Base-by-base conservation (phyloP, 2,888 invertebrate genomes). In the Napeogenes inachia region DNA sequence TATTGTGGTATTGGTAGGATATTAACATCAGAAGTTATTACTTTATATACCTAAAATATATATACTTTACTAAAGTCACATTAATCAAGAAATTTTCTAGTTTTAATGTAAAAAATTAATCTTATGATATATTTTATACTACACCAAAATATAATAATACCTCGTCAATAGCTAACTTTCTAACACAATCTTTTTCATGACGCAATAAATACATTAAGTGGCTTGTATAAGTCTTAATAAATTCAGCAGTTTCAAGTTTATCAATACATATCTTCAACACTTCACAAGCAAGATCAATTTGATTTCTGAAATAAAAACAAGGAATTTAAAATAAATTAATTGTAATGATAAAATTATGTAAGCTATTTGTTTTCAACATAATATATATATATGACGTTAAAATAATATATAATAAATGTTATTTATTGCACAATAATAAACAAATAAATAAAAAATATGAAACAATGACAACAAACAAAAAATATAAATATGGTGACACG, bases 181-280 rank as follows among this genome's bases (percentile, higher is more conserved):
- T 92, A 0, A 95, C 93, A 72, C 90, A 89, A n/a, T 89, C 73
- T 69, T 91, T 91, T 13, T 92, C 92, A 80, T 95, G 94, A 0
- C 89, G 84, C 47, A 96, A 82, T 50, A 94, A 91, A 69, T 92
- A 90, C 82, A 93, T 92, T 35, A 95, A 78, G 58, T 93, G 82
- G 38, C 87, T 82, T 30, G 92, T 92, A 74, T 94, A 93, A 60
- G 92, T 89, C 70, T 85, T 90, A 3, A 94, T 84, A 42, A 93
- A 88, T 69, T 93, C 92, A n/a, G 92, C 92, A 56, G 93, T 81
- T 61, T 89, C 88, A 69, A 95, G 85, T 71, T 93, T 93, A 10
- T 92, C 89, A 78, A 96, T 91, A 73, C 94, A 92, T 64, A 92
- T 81, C 54, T 92, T 87, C 46, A 95, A 81, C 4, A 95, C 92